Evolutionary conservation across 2,797 vertebrate genomes (phyloP), one percentile per base, ranked within the genome.

Genomic region (Cuculus canorus): DNA sequence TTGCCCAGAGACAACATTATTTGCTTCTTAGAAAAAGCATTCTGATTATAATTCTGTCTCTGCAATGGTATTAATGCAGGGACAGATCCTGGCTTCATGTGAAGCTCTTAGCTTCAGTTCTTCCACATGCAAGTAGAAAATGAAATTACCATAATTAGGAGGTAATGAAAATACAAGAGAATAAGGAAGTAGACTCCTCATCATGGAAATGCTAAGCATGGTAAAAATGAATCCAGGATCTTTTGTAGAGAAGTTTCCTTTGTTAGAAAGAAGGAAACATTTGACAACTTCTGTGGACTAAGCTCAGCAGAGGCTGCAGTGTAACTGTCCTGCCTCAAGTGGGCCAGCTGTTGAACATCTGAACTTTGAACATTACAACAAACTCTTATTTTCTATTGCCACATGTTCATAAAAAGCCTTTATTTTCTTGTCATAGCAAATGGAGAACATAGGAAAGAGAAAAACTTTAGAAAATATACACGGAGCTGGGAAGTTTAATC

Each of bases 371-470:
- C 50, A 50, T 83, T 85, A 52, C 81, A 87, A 78, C 75, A 70
- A 84, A 59, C 35, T 83, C 28, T 45, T 60, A 56, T 72, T 81
- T 94, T 43, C 59, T 77, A 32, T 28, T 59, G 61, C 27, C 3
- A 2, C 78, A 41, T 0, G 0, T 78, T 60, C 83, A 82, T 82
- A 84, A 93, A 90, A 91, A 66, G 41, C 32, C 69, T 96, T 95
- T 94, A 86, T 92, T 72, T 84, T 93, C 76, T 80, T 68, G 86
- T 78, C 17, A 35, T 76, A 77, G 70, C 71, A 95, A 84, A 75
- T 2, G 13, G 59, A 93, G 64, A 43, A 66, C 33, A 22, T 37
- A 71, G 43, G 63, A 83, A 95, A 80, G 43, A 92, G 43, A 91
- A 75, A 54, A 73, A 70, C 48, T 71, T 89, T 45, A 27, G 60